Evolutionary conservation across 1,140 invertebrate genomes (phyloP), one percentile per base, ranked within the genome.

Genomic region (Bactericera cockerelli): DNA sequence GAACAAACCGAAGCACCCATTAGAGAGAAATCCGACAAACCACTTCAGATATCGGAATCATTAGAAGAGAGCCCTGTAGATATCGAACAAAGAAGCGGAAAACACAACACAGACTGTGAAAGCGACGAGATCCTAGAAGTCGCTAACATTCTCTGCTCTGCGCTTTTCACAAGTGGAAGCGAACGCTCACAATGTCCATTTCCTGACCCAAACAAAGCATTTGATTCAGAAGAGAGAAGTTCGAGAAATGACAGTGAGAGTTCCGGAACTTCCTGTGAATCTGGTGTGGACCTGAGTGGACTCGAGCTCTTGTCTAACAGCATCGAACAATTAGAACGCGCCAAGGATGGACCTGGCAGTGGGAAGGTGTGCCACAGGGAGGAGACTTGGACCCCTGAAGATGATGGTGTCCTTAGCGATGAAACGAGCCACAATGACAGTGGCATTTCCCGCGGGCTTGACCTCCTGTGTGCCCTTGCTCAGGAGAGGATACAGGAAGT

Each of bases 401-500:
- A n/a, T n/a, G n/a, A n/a, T n/a, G n/a, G n/a, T n/a, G 42, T 10
- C 4, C n/a, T 10, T 49, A 16, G 22, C n/a, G 42, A 49, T 16
- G 22, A 22, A 19, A 8, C n/a, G 8, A 22, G 22, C n/a, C 6
- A 4, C 4, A 49, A 49, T 49, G 42, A 49, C 42, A 49, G 42
- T n/a, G 42, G 4, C 19, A 19, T 49, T 26, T 38, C 19, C 11
- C 83, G 82, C 60, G 86, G 87, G 0, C 70, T 93, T 21, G 84
- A 85, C 58, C 70, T 93, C 24, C 69, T 93, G 2, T 92, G 89
- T 70, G 87, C 87, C 1, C 70, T 92, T 24, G 89, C 88, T 0
- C 87, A 91, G 66, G 87, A 90, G 66, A 77, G 86, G 58, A 83
- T 88, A 59, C n/a, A n/a, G n/a, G n/a, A n/a, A n/a, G n/a, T n/a